Base-by-base conservation (phyloP, 2,113 vertebrate species). In the Oncorhynchus mykiss region DNA sequence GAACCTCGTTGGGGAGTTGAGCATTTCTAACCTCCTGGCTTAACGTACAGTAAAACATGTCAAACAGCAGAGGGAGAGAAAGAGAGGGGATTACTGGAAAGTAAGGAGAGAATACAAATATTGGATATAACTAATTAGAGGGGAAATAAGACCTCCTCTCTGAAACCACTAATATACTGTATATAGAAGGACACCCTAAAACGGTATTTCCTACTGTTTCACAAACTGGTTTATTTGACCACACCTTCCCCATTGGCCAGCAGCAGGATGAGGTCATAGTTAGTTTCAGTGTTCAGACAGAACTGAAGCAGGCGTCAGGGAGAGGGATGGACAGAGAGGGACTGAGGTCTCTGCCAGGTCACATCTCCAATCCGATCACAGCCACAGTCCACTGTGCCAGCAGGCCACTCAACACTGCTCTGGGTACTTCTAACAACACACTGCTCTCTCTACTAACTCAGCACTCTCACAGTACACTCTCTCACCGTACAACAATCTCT, bases 21-120 rank as follows among this genome's bases (percentile, higher is more conserved):
- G 80, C 8, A 59, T 80, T 73, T 88, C 87, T 85, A 87, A 85
- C 81, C 79, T 82, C 75, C 49, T 27, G 76, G 78, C 79, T 85
- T 81, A 79, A 78, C 73, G 59, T 27, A 70, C 67, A 65, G 39
- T 45, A 11, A 72, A 81, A 83, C 77, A 66, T 45, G 82, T 83
- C 87, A 86, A 73, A 34, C 60, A 27, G 24, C 34, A 59, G 51
- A 45, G 11, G 11, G 39, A 45, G 39, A 9, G 39, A 70, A 75
- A 34, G 66, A 16, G 70, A 68, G 34, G 49, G 74, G 67, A 75
- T 72, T 78, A 74, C 31, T 57, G 54, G 54, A 57, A 57, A 57
- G 18, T 14, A 57, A 18, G 14, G 3, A 22, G 5, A 20, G 8
- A 62, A 62, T 16, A 62, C 8, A 62, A 62, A 62, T 62, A n/a